Percentiles rank a stretch among this genome's conserved stretches.
Conservation (phyloP, 2,888 invertebrate genomes). For the Cephus pygmeus region DNA sequence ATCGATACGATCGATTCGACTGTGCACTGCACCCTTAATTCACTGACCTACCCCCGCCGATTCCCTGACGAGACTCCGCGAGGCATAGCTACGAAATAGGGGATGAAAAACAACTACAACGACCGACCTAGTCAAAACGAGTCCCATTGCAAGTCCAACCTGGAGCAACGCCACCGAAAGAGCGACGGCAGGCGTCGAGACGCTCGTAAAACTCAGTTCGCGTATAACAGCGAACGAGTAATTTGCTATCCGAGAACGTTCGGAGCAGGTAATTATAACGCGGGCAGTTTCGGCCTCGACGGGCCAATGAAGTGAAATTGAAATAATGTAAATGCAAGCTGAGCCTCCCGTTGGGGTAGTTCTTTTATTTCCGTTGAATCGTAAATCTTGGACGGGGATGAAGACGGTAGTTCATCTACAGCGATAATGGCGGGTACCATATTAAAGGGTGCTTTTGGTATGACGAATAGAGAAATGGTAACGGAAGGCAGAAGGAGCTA, state of each 20-base stretch:
- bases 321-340: constrained; percentile 55
- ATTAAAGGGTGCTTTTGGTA: neutral
- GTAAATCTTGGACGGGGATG: constrained; percentile 38
- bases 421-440: neutral
- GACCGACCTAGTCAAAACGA: constrained; percentile 16
- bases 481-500: constrained; percentile 19
- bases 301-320: constrained; percentile 44
- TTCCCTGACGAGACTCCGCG: neutral
- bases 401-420: neutral
- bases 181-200: neutral
- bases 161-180: neutral
- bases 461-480: neutral
- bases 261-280: neutral
- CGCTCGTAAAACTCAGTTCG: neutral
- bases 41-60: neutral
- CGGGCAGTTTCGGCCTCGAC: constrained; percentile 19
- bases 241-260: neutral
- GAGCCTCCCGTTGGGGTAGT: constrained; percentile 38
- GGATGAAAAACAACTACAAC: neutral
- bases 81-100: neutral
- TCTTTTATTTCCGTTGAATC: constrained; percentile 50
- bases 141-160: constrained; percentile 38
- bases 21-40: neutral
- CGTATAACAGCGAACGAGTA: neutral
- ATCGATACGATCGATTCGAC: constrained; percentile 38